Evolutionary conservation across 2,113 vertebrate species (phyloP).

Genomic region (Aldabrachelys gigantea): DNA sequence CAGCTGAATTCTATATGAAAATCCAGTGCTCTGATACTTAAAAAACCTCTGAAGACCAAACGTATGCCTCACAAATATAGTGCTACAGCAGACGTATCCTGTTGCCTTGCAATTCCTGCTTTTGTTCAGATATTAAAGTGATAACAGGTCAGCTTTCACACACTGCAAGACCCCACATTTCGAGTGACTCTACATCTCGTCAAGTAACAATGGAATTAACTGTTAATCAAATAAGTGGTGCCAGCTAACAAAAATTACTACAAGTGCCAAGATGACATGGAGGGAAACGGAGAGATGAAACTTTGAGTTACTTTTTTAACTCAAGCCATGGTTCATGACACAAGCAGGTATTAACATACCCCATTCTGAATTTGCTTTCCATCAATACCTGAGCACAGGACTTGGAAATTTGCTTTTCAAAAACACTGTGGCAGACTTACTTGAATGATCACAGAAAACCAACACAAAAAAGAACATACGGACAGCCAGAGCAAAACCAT

Average conservation of each 20-base stretch:
- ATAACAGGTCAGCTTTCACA: not conserved
- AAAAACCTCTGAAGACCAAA: not conserved
- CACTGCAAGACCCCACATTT: not conserved
- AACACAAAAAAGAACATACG: not conserved
- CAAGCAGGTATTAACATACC: not conserved
- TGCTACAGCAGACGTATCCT: not conserved
- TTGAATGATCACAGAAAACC: not conserved
- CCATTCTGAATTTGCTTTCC: not conserved
- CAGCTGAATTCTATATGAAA: not conserved
- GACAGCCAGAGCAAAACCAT: not conserved
- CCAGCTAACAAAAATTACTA: not conserved
- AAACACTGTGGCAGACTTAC: not conserved
- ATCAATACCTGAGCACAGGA: not conserved
- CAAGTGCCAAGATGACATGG: not conserved
- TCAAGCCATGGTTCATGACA: not conserved
- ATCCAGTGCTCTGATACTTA: rapidly evolving
- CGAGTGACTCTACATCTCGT: not conserved
- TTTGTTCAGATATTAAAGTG: not conserved
- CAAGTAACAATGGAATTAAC: not conserved
- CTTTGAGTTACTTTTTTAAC: not conserved
- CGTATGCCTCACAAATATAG: rapidly evolving
- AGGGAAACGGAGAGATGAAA: not conserved
- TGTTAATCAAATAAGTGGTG: not conserved
- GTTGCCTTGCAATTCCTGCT: not conserved
- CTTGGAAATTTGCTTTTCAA: not conserved